Evolutionary conservation across 2,797 vertebrate genomes (phyloP).

Genomic region (Alectoris magna): DNA sequence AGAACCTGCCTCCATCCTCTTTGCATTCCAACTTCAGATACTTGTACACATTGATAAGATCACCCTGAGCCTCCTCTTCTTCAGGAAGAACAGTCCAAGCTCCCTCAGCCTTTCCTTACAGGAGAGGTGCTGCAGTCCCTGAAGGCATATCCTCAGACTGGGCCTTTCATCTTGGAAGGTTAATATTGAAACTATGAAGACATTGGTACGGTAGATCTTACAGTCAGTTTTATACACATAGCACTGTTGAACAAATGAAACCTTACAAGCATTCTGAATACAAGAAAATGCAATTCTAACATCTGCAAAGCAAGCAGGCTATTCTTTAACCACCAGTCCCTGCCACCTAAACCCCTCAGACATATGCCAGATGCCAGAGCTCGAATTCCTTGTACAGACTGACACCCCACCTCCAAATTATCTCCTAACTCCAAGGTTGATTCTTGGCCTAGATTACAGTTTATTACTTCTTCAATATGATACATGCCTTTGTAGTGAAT

Average conservation of each 20-base stretch:
- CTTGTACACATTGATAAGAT: background rate
- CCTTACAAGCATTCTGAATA: background rate
- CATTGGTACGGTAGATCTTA: background rate
- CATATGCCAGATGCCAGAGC: background rate
- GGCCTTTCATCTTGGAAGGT: background rate
- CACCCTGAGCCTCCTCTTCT: rapidly evolving
- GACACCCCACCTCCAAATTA: background rate
- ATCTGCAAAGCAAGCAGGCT: background rate
- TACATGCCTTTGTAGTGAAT: background rate
- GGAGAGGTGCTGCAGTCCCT: background rate
- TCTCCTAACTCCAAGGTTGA: background rate
- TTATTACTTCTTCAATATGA: background rate
- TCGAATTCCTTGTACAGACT: conserved; percentile 25
- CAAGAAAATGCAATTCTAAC: background rate
- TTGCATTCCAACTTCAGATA: background rate
- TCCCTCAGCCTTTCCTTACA: background rate
- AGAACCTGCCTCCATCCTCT: background rate
- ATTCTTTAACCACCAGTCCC: background rate
- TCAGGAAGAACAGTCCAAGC: background rate
- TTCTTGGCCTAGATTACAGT: conserved; percentile 4
- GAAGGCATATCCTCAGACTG: too few species aligned
- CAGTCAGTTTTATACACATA: background rate
- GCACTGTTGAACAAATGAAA: background rate
- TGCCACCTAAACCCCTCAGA: background rate
- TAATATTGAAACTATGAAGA: background rate